These are phyloP conservation scores for Tetramorium parvispinum DNA, from an alignment of 1,140 invertebrate genomes.

Conservation along the genomic window DNA sequence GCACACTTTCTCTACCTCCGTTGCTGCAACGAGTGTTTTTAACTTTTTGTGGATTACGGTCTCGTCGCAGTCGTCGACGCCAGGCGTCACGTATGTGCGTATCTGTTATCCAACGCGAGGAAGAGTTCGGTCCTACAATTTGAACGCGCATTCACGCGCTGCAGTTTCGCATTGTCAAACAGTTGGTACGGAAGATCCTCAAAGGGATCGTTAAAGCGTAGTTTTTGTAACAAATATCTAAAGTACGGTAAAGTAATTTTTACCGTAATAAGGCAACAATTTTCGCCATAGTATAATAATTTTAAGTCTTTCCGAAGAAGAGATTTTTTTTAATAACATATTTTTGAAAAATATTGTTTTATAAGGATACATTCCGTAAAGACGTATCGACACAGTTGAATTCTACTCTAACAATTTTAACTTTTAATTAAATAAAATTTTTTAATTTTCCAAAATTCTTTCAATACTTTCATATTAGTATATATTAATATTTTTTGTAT, in stretches of 20 bases:
- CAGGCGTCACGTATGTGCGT: slow-evolving; percentile 17
- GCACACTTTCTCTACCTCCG: slow-evolving; percentile 42
- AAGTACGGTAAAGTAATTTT: too few relatives aligned
- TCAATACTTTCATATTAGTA: not conserved
- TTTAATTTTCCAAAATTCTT: not conserved
- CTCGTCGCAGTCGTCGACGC: slow-evolving; percentile 35
- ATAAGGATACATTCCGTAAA: not conserved
- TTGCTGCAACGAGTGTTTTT: slow-evolving; percentile 29
- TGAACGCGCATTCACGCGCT: slow-evolving; percentile 36
- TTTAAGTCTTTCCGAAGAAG: not conserved
- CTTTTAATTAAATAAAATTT: not conserved
- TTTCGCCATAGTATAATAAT: not conserved
- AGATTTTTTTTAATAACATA: not conserved
- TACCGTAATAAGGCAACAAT: slow-evolving; percentile 6
- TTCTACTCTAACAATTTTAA: not conserved
- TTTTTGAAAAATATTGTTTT: not conserved
- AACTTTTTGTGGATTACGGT: slow-evolving; percentile 63
- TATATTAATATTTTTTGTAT: not conserved
- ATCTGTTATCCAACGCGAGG: slow-evolving; percentile 37
- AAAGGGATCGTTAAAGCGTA: slow-evolving; percentile 21
- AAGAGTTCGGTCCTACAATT: slow-evolving; percentile 51
- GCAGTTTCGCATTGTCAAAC: slow-evolving; percentile 32
- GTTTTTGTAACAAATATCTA: slow-evolving; percentile 19
- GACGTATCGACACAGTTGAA: not conserved
- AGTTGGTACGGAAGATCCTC: slow-evolving; percentile 7